These are phyloP conservation scores for Plodia interpunctella DNA, from an alignment of 1,140 invertebrate genomes.

Conservation along the genomic window DNA sequence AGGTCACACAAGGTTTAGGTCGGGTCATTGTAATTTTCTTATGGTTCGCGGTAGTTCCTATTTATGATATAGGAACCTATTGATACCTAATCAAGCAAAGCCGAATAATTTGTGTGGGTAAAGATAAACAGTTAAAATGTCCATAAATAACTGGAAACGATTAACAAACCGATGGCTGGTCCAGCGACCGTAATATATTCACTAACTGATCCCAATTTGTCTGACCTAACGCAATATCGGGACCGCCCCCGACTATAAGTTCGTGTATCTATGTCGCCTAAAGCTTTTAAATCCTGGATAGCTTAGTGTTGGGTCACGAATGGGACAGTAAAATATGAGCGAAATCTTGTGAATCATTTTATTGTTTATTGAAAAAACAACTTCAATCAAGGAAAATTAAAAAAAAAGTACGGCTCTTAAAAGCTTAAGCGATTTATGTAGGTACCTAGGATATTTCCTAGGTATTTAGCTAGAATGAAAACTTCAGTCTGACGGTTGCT, in stretches of 20 bases:
- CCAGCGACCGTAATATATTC: constrained; percentile 69
- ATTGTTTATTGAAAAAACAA: neutral
- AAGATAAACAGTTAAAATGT: constrained; percentile 61
- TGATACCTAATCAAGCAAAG: constrained; percentile 9
- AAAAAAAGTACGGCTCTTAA: too few species aligned
- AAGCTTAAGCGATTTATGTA: too few species aligned
- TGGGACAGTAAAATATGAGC: constrained; percentile 5
- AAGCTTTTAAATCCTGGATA: constrained; percentile 18
- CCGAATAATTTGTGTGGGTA: constrained; percentile 26
- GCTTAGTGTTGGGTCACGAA: constrained; percentile 13
- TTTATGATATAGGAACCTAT: too few species aligned
- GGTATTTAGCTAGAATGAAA: too few species aligned
- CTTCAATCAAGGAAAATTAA: too few species aligned
- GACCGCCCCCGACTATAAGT: constrained; percentile 34
- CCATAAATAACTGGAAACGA: constrained; percentile 69
- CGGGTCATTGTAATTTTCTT: too few species aligned
- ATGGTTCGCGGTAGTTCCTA: too few species aligned
- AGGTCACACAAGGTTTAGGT: too few species aligned
- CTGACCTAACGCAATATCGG: constrained; percentile 69
- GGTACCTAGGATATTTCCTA: too few species aligned
- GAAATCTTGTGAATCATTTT: neutral
- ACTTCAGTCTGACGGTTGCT: too few species aligned
- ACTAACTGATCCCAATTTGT: constrained; percentile 71
- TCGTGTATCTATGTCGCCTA: constrained; percentile 35
- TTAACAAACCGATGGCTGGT: constrained; percentile 68